Evolutionary conservation across 2,888 invertebrate species (phyloP).

Genomic region (Plagodis dolabraria): DNA sequence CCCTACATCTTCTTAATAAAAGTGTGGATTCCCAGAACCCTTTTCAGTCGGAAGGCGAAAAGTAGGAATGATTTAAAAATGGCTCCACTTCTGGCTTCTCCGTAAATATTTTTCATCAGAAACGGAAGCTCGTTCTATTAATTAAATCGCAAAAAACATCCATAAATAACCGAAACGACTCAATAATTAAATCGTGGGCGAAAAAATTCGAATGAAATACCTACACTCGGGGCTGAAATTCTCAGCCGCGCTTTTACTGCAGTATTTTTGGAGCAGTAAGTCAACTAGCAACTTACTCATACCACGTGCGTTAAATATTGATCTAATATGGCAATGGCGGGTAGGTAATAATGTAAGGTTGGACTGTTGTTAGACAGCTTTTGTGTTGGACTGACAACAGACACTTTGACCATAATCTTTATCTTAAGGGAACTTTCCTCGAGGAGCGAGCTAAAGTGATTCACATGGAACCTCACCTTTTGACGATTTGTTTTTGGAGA

Average conservation of each 20-base stretch:
- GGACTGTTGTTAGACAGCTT: no score
- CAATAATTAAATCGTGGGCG: slow-evolving; percentile 38
- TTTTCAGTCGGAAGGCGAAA: not conserved
- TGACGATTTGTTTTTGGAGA: no score
- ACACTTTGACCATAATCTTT: no score
- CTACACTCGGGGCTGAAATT: slow-evolving; percentile 38
- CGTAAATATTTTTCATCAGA: slow-evolving; percentile 13
- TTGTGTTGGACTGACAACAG: no score
- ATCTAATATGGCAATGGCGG: no score
- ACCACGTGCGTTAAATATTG: no score
- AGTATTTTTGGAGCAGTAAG: slow-evolving; percentile 10
- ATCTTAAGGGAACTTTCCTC: no score
- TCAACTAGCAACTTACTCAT: not conserved
- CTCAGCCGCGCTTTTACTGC: slow-evolving; percentile 50
- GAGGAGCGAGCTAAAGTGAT: no score
- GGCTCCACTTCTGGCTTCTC: not conserved
- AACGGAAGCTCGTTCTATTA: slow-evolving; percentile 21
- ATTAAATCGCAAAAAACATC: slow-evolving; percentile 28
- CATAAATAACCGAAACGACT: slow-evolving; percentile 37
- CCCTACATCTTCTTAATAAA: no score
- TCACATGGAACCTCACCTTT: no score
- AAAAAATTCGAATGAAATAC: slow-evolving; percentile 39
- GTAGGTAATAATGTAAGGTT: no score
- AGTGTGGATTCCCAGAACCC: no score
- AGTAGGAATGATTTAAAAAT: slow-evolving; percentile 1